Evolutionary conservation across 2,888 invertebrate species (phyloP).

Genomic region (Dryomyza anilis): DNA sequence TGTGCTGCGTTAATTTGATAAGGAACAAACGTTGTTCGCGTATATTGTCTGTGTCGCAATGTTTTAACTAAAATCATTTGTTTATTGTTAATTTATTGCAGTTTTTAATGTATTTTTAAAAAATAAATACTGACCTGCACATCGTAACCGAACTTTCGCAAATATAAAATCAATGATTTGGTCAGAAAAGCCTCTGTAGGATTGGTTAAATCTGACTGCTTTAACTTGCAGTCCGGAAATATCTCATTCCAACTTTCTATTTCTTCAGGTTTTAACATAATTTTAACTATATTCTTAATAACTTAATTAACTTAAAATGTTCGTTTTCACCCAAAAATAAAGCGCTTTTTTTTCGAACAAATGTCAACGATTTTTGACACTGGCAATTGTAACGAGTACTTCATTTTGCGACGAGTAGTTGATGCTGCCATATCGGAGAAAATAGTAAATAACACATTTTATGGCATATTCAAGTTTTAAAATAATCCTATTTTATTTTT

Average conservation of each 20-base stretch:
- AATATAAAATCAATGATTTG: constrained; percentile 46
- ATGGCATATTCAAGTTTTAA: too few relatives aligned
- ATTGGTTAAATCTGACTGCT: constrained; percentile 42
- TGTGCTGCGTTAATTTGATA: constrained; percentile 45
- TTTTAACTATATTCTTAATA: neutral
- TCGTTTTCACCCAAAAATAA: too few relatives aligned
- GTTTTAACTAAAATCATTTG: neutral
- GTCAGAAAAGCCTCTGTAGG: constrained; percentile 50
- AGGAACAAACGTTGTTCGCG: constrained; percentile 48
- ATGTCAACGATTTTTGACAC: too few relatives aligned
- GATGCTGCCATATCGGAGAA: too few relatives aligned
- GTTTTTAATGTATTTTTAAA: constrained; percentile 23
- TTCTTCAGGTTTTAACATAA: constrained; percentile 41
- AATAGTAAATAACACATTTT: too few relatives aligned
- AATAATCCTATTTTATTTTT: too few relatives aligned
- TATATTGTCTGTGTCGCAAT: constrained; percentile 38
- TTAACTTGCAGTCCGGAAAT: constrained; percentile 50
- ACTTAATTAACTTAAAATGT: too few relatives aligned
- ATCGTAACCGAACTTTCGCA: constrained; percentile 50
- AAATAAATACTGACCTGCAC: constrained; percentile 41
- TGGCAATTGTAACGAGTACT: too few relatives aligned
- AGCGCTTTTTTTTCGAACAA: too few relatives aligned
- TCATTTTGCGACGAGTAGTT: too few relatives aligned
- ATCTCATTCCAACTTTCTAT: constrained; percentile 48
- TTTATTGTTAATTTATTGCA: too few relatives aligned